A percentile compares a stretch with the other conserved stretches of the same genome.
Evolutionary conservation across 2,888 invertebrate species (phyloP).

Genomic region (Dryomyza anilis): DNA sequence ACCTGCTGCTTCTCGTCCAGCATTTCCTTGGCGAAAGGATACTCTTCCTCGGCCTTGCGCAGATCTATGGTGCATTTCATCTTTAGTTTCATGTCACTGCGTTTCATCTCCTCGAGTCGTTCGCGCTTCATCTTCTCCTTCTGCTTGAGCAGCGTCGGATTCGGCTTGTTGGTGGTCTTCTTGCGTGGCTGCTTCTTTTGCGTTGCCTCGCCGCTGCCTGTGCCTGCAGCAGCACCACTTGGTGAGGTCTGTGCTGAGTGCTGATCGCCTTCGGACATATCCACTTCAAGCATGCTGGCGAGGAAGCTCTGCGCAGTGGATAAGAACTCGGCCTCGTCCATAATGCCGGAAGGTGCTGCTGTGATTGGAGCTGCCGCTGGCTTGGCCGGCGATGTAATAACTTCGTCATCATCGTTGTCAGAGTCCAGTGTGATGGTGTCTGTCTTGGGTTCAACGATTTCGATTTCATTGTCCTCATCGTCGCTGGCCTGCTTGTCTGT

Average conservation of each 20-base stretch:
- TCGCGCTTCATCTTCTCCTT: slow-evolving; percentile 51
- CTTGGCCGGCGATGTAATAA: not conserved
- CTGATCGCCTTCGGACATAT: slow-evolving; percentile 44
- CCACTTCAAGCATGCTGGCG: slow-evolving; percentile 58
- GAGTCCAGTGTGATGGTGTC: slow-evolving; percentile 59
- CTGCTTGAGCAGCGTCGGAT: slow-evolving; percentile 56
- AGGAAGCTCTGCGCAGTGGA: slow-evolving; percentile 48
- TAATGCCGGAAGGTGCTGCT: not conserved
- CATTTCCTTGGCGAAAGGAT: slow-evolving; percentile 48
- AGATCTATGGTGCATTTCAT: slow-evolving; percentile 49
- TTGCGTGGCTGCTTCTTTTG: slow-evolving; percentile 58
- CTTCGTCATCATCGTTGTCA: slow-evolving; percentile 56
- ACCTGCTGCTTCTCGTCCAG: slow-evolving; percentile 31
- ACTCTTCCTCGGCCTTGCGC: slow-evolving; percentile 50
- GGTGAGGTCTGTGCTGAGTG: slow-evolving; percentile 10
- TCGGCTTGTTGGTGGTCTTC: slow-evolving; percentile 57
- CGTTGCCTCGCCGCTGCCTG: slow-evolving; percentile 13
- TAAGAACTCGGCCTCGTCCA: slow-evolving; percentile 41
- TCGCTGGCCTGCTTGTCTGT: slow-evolving; percentile 60
- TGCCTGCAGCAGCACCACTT: not conserved
- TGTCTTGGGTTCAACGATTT: slow-evolving; percentile 60
- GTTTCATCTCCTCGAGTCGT: slow-evolving; percentile 53
- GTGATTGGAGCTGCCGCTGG: not conserved
- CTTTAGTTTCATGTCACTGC: slow-evolving; percentile 55
- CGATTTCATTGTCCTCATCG: slow-evolving; percentile 60